Evolutionary conservation across 2,113 vertebrate genomes (phyloP), one percentile per base, ranked within the genome.

Genomic region (Maccullochella peelii): DNA sequence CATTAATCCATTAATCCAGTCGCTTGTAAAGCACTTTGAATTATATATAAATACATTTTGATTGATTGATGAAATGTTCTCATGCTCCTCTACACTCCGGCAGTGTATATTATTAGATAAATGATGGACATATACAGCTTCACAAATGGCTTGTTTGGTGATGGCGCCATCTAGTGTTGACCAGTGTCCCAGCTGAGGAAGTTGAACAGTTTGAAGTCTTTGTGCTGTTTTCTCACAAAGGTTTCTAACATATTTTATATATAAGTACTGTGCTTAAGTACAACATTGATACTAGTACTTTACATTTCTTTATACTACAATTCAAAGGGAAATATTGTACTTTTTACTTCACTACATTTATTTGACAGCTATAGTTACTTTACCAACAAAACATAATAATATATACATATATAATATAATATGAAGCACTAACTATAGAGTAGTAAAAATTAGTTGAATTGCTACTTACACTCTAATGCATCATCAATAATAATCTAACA

Each of bases 131-230:
- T 61, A 8, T 18, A 61, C 2, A 16, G 15, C 27, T 3, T 1
- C 59, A 20, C 20, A 9, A 10, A 12, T 40, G 23, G 75, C 88
- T 76, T 68, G 20, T 79, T 33, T 58, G 55, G 5, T 55, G 52
- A 55, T 71, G 73, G 25, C 63, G 54, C 85, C 91, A 76, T 80
- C 93, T 91, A 70, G 83, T 85, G 93, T 57, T 62, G 0, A 54
- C 1, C 5, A 2, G n/a, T 2, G 25, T 25, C 14, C 62, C 4
- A 6, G 11, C 4, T 4, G n/a, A 36, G 20, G 6, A n/a, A 14
- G 23, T n/a, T 16, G 12, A 63, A 38, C 21, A 67, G 12, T 18
- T 47, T 47, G 1, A 10, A 38, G 38, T 38, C 38, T 18, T 4
- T n/a, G 38, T 11, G 8, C 1, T 62, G 36, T 6, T 18, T 49